Evolutionary conservation across 2,113 vertebrate genomes (phyloP).

Genomic region (rabbit (Oryctolagus cuniculus)): mOryCun1.1 NC_091450.1:46175501-46176000

Average conservation of each 20-base stretch:
- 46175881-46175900: no score
- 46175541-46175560: no score
- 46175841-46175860: neutral
- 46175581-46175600: neutral
- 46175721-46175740: no score
- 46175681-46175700: neutral
- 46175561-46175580: neutral
- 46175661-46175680: neutral
- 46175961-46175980: no score
- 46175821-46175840: neutral
- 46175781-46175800: accelerated
- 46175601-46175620: neutral
- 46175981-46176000: no score
- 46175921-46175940: no score
- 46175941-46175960: no score
- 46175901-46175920: no score
- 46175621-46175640: neutral
- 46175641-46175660: neutral
- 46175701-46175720: neutral
- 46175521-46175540: neutral
- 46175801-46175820: neutral
- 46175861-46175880: no score
- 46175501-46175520: neutral
- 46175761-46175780: neutral
- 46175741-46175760: no score